A percentile compares a stretch with the other conserved stretches of the same genome.
phyloP scores from a whole-genome alignment of 2,888 invertebrate genomes.

The Nemapogon koenigi region DNA sequence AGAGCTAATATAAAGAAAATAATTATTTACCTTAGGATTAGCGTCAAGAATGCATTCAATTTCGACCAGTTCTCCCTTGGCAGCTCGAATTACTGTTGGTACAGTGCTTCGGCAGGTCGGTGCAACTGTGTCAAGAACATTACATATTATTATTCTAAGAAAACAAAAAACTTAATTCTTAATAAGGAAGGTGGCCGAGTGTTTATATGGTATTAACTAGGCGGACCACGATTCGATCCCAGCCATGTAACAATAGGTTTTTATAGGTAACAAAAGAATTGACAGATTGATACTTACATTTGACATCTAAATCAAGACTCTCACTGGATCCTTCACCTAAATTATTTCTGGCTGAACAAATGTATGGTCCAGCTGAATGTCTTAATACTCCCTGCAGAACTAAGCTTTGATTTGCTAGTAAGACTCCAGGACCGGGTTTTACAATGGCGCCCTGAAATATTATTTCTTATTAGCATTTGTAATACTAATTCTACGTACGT shows the following conservation, averaged over 20 bases:
- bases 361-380: constrained; percentile 74
- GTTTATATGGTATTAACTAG: background rate
- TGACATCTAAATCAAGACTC: constrained; percentile 74
- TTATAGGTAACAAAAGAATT: background rate
- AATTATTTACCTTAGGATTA: constrained; percentile 67
- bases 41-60: constrained; percentile 77
- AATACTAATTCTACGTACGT: too few relatives aligned
- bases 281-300: constrained; percentile 64
- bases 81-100: constrained; percentile 69
- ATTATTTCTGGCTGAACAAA: constrained; percentile 78
- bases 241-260: background rate
- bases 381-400: constrained; percentile 80
- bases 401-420: constrained; percentile 82
- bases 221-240: background rate
- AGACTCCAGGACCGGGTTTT: constrained; percentile 76
- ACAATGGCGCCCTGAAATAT: constrained; percentile 72
- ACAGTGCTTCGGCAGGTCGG: constrained; percentile 71
- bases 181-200: too few relatives aligned
- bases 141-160: background rate
- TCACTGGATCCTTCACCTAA: constrained; percentile 81
- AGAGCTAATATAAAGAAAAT: background rate
- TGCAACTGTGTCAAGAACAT: constrained; percentile 46
- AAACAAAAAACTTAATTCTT: too few relatives aligned
- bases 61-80: constrained; percentile 68
- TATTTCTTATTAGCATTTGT: too few relatives aligned